Evolutionary conservation across 2,797 vertebrate genomes (phyloP), one percentile per base, ranked within the genome.

Genomic region (Pangasius krempfi): DNA sequence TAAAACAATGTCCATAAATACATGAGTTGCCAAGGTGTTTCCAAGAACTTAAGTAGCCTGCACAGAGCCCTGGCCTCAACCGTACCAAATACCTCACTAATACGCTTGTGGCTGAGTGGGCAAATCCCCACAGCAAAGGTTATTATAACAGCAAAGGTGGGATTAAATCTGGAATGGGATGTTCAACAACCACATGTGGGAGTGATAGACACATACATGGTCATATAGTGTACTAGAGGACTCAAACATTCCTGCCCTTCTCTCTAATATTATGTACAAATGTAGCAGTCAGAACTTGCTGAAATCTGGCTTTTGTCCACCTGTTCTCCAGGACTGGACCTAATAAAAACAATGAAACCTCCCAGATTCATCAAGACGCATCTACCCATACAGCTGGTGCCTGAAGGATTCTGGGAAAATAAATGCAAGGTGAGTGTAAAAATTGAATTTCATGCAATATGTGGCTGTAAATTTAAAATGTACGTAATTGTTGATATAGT

Each of bases 321-420:
- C 16, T 68, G 62, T 33, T 94, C 94, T 94, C 84, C 94, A 84
- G 97, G 96, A 73, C 93, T 97, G 44, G 95, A 96, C 14, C 91
- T 95, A 3, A 88, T 97, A 33, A 90, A 88, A 3, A 90, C 81
- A 54, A 95, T 94, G 94, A 91, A 95, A 20, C 97, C 97, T 0
- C 97, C 97, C 0, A 96, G 98, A 0, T 37, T 98, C 33, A 96
- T 99, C 88, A 98, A 99, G 92, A 97, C 97, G 3, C 98, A 99
- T 89, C 94, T 99, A 30, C 97, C 97, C 0, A 86, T 93, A 60
- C 93, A 96, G 33, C 85, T 99, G 56, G 93, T 99, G 84, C 98
- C 98, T 16, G 90, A 92, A 30, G 96, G 95, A 72, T 98, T 99
- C 94, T 98, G 97, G 98, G 94, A 97, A 89, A 97, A 97, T 78